Evolutionary conservation across 2,797 vertebrate genomes (phyloP), one percentile per base, ranked within the genome.

Genomic region (Prionace glauca): DNA sequence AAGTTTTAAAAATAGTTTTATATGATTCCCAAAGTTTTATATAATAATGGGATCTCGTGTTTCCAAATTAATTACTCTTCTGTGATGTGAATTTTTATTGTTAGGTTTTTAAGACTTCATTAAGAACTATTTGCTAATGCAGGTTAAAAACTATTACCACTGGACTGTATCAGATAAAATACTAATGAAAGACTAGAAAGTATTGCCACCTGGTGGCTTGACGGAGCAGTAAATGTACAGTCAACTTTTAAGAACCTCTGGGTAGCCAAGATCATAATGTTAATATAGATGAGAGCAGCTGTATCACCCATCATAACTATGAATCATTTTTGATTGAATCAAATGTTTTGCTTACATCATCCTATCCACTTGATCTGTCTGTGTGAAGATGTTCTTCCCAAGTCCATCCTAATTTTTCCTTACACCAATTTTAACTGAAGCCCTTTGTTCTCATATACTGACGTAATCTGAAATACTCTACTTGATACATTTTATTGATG

Each of bases 131-230:
- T 10, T 56, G 32, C 26, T 88, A 88, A 56, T 88, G 11, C 65
- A 93, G 36, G 12, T 94, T 94, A 32, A 9, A 69, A 94, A 71
- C 41, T 71, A 94, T 56, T 67, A 92, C 62, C 18, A 41, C 62
- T 9, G 67, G 87, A 62, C 56, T 62, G 10, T 65, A n/a, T 56
- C 16, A 32, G 36, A 22, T 41, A 45, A 69, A 92, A 69, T 22
- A 36, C n/a, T 14, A 45, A 1, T 10, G 16, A 8, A 45, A 67
- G 36, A 45, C 36, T 45, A 94, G n/a, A 71, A 22, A 41, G 71
- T 94, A n/a, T 45, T 94, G 67, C 91, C 91, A 94, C 67, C 91
- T 94, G 36, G 65, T 94, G 91, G 67, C 20, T 69, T 36, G 18
- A n/a, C 67, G 62, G 87, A 90, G n/a, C 36, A 90, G 12, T 90